Conservation (phyloP, 2,113 vertebrate species). For the Dasyurus viverrinus region DNA sequence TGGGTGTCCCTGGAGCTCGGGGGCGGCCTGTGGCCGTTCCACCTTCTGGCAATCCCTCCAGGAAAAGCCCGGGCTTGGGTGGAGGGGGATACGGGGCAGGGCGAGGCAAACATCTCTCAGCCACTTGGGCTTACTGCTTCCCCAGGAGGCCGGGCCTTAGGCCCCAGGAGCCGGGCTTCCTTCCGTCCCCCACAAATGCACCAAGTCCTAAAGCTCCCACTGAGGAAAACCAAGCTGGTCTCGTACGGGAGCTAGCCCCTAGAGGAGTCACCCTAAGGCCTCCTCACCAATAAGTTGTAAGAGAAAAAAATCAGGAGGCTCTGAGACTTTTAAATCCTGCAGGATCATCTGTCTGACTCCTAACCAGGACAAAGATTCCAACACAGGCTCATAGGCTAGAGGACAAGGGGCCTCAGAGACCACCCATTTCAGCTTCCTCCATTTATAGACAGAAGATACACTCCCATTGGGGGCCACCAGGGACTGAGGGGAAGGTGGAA, state of each 20-base stretch:
- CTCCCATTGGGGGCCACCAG: not conserved
- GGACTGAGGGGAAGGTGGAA: not conserved
- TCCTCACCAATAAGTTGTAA: not conserved
- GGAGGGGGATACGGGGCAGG: constrained; percentile 67
- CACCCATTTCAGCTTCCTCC: not conserved
- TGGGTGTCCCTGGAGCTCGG: constrained; percentile 83
- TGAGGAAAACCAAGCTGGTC: not conserved
- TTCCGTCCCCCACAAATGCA: not conserved
- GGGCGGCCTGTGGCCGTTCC: constrained; percentile 61
- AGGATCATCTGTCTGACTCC: not conserved
- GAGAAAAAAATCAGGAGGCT: not conserved
- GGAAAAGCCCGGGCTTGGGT: constrained; percentile 53
- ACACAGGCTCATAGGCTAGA: not conserved
- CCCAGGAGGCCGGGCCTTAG: constrained; percentile 40
- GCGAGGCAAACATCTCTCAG: constrained; percentile 56
- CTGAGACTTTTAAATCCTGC: not conserved
- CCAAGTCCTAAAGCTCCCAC: not conserved
- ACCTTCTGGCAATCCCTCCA: constrained; percentile 2
- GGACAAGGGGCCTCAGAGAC: not conserved
- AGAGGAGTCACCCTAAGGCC: not conserved
- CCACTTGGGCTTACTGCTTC: constrained; percentile 66
- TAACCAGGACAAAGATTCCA: not conserved
- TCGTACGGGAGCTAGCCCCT: not conserved
- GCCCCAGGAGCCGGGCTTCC: constrained; percentile 2
- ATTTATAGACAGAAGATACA: not conserved